phyloP scores from a whole-genome alignment of 2,797 vertebrate genomes.

The Anguilla anguilla region DNA sequence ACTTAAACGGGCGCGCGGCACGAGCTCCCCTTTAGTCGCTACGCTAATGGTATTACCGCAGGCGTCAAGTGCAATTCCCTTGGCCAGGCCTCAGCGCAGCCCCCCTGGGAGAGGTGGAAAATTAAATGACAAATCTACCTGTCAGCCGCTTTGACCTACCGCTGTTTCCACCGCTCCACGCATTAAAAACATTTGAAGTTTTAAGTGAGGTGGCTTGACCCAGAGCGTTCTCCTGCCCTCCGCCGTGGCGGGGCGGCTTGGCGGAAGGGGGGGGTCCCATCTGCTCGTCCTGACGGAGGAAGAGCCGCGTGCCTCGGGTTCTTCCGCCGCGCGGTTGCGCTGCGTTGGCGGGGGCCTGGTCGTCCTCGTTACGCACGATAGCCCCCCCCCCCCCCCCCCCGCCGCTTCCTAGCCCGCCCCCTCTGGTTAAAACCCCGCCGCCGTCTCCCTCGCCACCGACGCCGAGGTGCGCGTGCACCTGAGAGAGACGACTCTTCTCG shows the following conservation, averaged over 20 bases:
- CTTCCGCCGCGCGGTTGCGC: not conserved
- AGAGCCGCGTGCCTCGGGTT: not conserved
- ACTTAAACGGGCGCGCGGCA: conserved; percentile 21
- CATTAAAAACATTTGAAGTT: conserved; percentile 28
- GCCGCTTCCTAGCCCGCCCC: conserved; percentile 9
- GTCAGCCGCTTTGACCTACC: conserved; percentile 21
- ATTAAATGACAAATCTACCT: conserved; percentile 35
- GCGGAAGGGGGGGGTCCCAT: too few species aligned
- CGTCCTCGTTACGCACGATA: conserved; percentile 9
- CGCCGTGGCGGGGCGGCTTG: not conserved
- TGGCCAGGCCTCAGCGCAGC: conserved; percentile 17
- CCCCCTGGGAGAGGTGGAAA: conserved; percentile 21
- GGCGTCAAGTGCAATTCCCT: conserved; percentile 24
- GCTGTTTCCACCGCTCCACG: conserved; percentile 11
- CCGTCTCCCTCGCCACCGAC: not conserved
- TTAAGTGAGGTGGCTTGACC: conserved; percentile 23
- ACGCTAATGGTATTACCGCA: conserved; percentile 29
- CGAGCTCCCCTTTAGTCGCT: conserved; percentile 15
- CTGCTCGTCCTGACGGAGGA: not conserved
- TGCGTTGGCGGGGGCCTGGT: not conserved
- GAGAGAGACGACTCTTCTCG: conserved; percentile 3
- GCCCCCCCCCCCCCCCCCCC: conserved; percentile 3
- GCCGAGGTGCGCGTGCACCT: not conserved
- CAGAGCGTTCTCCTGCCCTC: conserved; percentile 14
- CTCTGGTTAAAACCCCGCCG: conserved; percentile 12